Base-by-base conservation (phyloP, 2,888 invertebrate species). In the Thysanoteuthis rhombus region DNA sequence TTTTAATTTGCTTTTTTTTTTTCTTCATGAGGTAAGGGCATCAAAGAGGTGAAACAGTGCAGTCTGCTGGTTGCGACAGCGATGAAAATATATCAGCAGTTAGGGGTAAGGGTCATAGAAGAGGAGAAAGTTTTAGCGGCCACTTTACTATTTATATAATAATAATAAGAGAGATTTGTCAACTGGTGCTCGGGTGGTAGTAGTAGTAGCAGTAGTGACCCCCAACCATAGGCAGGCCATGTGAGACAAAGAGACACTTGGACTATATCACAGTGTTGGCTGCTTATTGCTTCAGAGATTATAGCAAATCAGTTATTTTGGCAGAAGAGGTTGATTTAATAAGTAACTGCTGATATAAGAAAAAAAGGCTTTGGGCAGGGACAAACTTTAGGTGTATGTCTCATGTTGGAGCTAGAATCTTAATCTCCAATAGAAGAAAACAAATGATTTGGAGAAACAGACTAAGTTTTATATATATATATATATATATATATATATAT, bases 231-330 rank as follows among this genome's bases (percentile, higher is more conserved):
- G n/a, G 75, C 75, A 75, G 75, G 75, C 75, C 75, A 75, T 75
- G 36, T 75, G 75, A 75, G 75, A 75, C 75, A 75, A 75, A 75
- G 75, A 75, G 75, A 75, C 75, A 52, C 52, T 52, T 52, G 75
- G 75, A 75, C n/a, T 75, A 75, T 75, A 75, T 75, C 75, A 75
- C 75, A 75, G 75, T 75, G 75, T 75, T n/a, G 75, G 75, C 75
- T 75, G 75, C 75, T 75, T 75, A 75, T 75, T 75, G 75, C 75
- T 75, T 75, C 75, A 36, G 75, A 75, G 36, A 75, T 75, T 75
- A n/a, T 75, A 75, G 75, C n/a, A 75, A 75, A 36, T 75, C n/a
- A 16, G n/a, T n/a, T 75, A 75, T 75, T 75, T 75, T 75, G 75
- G 75, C 75, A 75, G 75, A 75, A 75, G 75, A 75, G n/a, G n/a